A percentile compares a stretch with the other conserved stretches of the same genome.
These are phyloP conservation scores for Teleogryllus occipitalis DNA, from an alignment of 1,140 invertebrate species.

Conservation along the genomic window DNA sequence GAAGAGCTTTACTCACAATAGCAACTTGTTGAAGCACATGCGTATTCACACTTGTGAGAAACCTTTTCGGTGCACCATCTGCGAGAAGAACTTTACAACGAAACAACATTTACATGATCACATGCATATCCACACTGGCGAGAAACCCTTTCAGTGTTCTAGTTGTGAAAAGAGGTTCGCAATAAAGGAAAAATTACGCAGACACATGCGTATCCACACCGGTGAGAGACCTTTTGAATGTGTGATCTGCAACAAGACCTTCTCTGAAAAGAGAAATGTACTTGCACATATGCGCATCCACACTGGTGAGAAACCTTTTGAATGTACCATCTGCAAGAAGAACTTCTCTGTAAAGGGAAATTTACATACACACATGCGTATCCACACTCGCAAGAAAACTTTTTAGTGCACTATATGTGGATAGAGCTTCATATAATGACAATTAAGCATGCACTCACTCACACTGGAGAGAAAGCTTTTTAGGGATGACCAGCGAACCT, in stretches of 20 bases:
- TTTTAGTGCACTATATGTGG: constrained; percentile 43
- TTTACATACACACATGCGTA: constrained; percentile 24
- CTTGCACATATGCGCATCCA: constrained; percentile 33
- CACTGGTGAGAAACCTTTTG: constrained; percentile 35
- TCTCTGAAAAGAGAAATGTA: constrained; percentile 35
- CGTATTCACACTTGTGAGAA: constrained; percentile 7
- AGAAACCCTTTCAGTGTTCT: not conserved
- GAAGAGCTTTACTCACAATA: not conserved
- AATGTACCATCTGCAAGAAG: constrained; percentile 44
- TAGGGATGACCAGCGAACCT: too few species aligned
- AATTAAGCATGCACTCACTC: too few species aligned
- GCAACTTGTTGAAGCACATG: not conserved
- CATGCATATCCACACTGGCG: not conserved
- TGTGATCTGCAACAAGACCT: constrained; percentile 48
- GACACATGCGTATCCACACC: constrained; percentile 33
- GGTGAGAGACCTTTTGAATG: constrained; percentile 36
- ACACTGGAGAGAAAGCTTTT: too few species aligned
- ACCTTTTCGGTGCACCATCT: not conserved
- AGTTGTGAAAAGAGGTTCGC: not conserved
- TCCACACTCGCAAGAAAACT: constrained; percentile 30
- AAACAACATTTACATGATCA: constrained; percentile 10
- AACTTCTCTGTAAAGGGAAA: constrained; percentile 27
- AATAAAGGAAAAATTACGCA: not conserved
- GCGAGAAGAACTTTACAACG: constrained; percentile 7
- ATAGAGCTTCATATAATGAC: constrained; percentile 32